Evolutionary conservation across 2,888 invertebrate species (phyloP), one percentile per base, ranked within the genome.

Genomic region (Theretra japonica): DNA sequence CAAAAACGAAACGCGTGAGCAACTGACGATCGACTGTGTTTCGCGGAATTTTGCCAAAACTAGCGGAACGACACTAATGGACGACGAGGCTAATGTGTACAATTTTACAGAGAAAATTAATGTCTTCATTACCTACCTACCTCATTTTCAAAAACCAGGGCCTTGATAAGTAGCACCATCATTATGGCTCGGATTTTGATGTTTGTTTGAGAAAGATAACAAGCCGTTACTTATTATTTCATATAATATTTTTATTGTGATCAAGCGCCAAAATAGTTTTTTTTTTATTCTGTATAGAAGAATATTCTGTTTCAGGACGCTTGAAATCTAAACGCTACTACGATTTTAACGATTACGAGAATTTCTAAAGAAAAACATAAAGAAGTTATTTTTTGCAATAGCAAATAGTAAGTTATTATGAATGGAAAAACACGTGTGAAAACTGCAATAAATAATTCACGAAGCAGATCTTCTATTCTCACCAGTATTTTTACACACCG

Each of bases 1-100:
- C 56, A 72, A 69, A 58, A 72, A 72, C 59, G 59, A 48, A 69
- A 60, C 33, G 68, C 50, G 48, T 59, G 72, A 59, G 33, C 30
- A 33, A 30, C 19, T 21, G 70, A 70, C 59, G 59, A 70, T 48
- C 23, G 41, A 25, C 25, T 25, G 21, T 41, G 30, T 23, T 62
- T 65, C 56, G 33, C 19, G 23, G 70, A 62, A 65, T 65, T 56
- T 30, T 30, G 56, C 8, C 53, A 56, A 71, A 65, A 30, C 23
- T 65, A 65, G 65, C 48, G 65, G 65, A 65, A 48, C 62, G 62
- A 41, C 48, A 23, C 15, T 65, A 48, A 48, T 65, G 11, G 23
- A 5, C 48, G 15, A 48, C 23, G 21, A 62, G 21, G 41, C 41
- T 62, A 62, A 62, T 62, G 33, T 23, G 65, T 6, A 48, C 48